These are phyloP conservation scores for Drosophila eohydei DNA, from an alignment of 2,888 invertebrate genomes.

Conservation along the genomic window DNA sequence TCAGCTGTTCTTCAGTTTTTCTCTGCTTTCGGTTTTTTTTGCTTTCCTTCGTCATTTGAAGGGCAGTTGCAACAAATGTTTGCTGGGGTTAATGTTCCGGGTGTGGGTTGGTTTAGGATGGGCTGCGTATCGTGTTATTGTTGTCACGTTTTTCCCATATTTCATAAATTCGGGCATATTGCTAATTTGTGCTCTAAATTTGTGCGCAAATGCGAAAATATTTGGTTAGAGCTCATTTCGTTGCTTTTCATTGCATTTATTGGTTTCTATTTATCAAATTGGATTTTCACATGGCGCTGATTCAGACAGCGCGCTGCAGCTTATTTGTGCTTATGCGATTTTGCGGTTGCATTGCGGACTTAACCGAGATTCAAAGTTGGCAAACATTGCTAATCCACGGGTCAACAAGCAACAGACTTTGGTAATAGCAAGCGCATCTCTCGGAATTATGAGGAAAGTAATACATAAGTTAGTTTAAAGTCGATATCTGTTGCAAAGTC, in stretches of 20 bases:
- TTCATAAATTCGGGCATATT: conserved; percentile 77
- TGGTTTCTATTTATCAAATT: conserved; percentile 76
- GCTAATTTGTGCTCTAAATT: conserved; percentile 77
- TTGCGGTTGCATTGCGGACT: conserved; percentile 49
- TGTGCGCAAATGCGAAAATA: conserved; percentile 70
- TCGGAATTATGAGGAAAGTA: neutral
- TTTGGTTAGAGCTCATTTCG: conserved; percentile 60
- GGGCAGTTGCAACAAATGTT: conserved; percentile 62
- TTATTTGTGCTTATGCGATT: conserved; percentile 38
- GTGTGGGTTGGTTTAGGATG: conserved; percentile 15
- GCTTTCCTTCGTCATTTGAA: conserved; percentile 8
- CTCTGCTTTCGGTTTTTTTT: neutral
- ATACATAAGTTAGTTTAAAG: neutral
- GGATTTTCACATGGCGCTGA: conserved; percentile 63
- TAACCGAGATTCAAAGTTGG: conserved; percentile 50
- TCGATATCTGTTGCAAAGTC: neutral
- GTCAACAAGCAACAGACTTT: conserved; percentile 17
- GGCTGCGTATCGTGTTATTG: conserved; percentile 59
- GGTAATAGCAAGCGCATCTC: neutral
- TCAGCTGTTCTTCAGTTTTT: conserved; percentile 65
- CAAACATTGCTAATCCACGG: conserved; percentile 47
- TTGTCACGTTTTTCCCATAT: conserved; percentile 77
- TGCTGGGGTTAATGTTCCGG: conserved; percentile 66
- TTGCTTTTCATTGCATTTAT: conserved; percentile 65
- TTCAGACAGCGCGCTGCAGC: conserved; percentile 31